These are phyloP conservation scores for Mionectes macconnelli DNA, from an alignment of 2,113 vertebrate genomes.

Conservation along the genomic window DNA sequence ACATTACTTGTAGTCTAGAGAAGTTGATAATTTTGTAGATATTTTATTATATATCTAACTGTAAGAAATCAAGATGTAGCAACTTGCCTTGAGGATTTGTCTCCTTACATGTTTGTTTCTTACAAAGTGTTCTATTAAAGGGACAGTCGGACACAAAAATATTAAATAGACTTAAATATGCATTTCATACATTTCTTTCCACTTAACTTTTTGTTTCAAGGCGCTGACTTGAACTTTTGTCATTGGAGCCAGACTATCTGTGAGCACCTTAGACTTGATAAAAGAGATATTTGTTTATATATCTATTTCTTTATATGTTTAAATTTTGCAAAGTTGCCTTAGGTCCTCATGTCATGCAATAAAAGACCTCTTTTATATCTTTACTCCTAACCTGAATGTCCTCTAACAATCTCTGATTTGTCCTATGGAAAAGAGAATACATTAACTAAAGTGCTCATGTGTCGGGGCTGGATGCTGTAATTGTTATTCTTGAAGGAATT, in stretches of 20 bases:
- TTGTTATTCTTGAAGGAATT: background rate
- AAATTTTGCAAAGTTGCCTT: background rate
- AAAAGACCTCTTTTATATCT: background rate
- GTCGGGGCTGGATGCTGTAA: background rate
- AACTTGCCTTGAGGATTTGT: background rate
- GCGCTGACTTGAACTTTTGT: background rate
- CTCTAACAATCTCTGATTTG: background rate
- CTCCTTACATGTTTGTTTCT: background rate
- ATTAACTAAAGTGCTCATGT: background rate
- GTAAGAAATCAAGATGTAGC: background rate
- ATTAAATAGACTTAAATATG: background rate
- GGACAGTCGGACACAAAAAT: background rate
- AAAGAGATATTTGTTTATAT: constrained; percentile 1
- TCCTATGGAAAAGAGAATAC: background rate
- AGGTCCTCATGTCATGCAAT: background rate
- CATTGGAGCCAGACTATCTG: constrained; percentile 18
- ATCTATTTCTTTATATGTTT: background rate
- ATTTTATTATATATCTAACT: background rate
- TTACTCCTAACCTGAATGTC: background rate
- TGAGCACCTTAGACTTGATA: constrained; percentile 6
- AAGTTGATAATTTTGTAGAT: background rate
- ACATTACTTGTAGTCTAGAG: background rate
- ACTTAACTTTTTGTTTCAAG: constrained; percentile 24
- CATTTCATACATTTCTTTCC: background rate
- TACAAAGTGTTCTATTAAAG: background rate